phyloP scores from a whole-genome alignment of 2,888 invertebrate species.

The Parnassius smintheus region DNA sequence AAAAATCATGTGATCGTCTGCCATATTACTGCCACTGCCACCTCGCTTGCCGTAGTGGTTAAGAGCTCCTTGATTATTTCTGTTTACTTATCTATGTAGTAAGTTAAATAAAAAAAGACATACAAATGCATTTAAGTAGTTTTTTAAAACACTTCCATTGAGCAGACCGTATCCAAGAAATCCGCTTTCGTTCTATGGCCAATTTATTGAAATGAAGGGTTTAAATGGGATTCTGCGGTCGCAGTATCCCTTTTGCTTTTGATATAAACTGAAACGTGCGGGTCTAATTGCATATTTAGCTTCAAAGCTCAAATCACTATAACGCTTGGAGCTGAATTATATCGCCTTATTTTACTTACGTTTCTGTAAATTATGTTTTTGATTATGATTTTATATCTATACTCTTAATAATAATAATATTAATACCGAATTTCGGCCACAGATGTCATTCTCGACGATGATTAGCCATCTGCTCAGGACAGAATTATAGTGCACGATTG shows the following conservation, averaged over 20 bases:
- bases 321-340: not conserved
- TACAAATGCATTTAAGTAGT: conserved; percentile 7
- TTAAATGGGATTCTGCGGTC: conserved; percentile 42
- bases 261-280: conserved; percentile 28
- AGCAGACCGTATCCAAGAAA: conserved; percentile 38
- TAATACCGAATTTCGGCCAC: no score
- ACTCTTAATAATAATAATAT: no score
- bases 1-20: no score
- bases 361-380: not conserved
- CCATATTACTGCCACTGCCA: no score
- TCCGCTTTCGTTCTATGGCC: conserved; percentile 30
- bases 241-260: conserved; percentile 24
- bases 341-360: conserved; percentile 1
- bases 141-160: conserved; percentile 21
- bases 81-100: conserved; percentile 4
- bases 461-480: no score
- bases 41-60: no score
- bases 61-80: not conserved
- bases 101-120: conserved; percentile 19
- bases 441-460: no score
- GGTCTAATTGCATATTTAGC: conserved; percentile 29
- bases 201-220: conserved; percentile 44
- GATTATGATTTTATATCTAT: no score
- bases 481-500: no score
- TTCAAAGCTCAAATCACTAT: conserved; percentile 11